phyloP scores from a whole-genome alignment of 2,888 invertebrate genomes.

The Diarsia dahlii region DNA sequence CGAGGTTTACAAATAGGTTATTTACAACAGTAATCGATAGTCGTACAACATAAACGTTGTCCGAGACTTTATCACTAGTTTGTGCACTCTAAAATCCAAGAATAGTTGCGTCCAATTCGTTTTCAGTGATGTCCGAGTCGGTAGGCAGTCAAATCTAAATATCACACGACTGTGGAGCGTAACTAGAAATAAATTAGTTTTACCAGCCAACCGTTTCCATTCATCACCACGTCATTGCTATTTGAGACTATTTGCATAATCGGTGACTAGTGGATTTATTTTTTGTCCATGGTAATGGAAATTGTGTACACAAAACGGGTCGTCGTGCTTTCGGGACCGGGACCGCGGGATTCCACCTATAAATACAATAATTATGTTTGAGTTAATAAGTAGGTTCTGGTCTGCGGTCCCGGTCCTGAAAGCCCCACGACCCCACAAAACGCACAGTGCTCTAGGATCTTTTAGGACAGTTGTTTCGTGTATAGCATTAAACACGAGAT shows the following conservation, averaged over 20 bases:
- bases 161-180: constrained; percentile 32
- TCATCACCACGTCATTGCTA: constrained; percentile 56
- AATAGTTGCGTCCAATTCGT: constrained; percentile 17
- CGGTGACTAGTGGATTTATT: not conserved
- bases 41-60: not conserved
- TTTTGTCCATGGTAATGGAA: not conserved
- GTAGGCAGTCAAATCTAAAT: constrained; percentile 38
- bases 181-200: constrained; percentile 56
- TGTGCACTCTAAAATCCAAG: constrained; percentile 27
- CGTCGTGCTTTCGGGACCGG: no score
- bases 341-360: no score
- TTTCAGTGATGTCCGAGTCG: constrained; percentile 9
- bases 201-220: constrained; percentile 50
- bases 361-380: no score
- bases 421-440: no score
- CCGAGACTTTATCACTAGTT: not conserved
- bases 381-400: no score
- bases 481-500: not conserved
- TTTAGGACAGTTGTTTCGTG: not conserved
- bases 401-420: no score
- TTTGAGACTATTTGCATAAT: constrained; percentile 49
- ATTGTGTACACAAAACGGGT: not conserved
- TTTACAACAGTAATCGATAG: not conserved
- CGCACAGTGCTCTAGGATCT: not conserved
- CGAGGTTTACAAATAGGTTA: not conserved